These are phyloP conservation scores for Guaruba guarouba DNA, from an alignment of 2,113 vertebrate species.

Conservation along the genomic window DNA sequence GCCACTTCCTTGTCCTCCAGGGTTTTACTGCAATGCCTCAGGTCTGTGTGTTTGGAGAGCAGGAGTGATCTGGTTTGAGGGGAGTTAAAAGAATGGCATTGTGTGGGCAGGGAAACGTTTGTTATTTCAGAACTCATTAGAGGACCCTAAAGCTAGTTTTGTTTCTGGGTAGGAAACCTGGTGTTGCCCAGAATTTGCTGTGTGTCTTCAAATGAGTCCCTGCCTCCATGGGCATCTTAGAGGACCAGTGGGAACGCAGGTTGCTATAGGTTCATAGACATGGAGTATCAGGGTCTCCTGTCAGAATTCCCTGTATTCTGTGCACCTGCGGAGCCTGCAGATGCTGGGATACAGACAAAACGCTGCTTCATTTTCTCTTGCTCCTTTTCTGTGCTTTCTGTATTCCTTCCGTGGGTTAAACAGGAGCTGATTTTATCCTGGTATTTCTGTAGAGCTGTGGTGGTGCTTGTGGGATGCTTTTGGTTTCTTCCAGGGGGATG, in stretches of 20 bases:
- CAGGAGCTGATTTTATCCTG: not conserved
- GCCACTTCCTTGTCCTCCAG: conserved; percentile 80
- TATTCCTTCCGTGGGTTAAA: not conserved
- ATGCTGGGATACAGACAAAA: not conserved
- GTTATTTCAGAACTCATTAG: not conserved
- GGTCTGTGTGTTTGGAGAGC: conserved; percentile 61
- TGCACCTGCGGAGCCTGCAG: not conserved
- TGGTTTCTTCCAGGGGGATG: not conserved
- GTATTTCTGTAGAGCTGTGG: rapidly evolving
- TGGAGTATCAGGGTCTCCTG: not conserved
- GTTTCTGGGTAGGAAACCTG: not conserved
- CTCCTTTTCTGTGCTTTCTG: not conserved
- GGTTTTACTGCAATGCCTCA: conserved; percentile 84
- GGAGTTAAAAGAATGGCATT: not conserved
- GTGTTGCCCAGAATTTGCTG: not conserved
- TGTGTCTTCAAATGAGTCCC: not conserved
- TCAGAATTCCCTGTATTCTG: not conserved
- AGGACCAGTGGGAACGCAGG: not conserved
- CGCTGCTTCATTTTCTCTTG: not conserved
- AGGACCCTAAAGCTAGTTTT: not conserved
- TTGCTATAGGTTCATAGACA: not conserved
- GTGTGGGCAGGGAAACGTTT: not conserved
- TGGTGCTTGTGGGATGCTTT: not conserved
- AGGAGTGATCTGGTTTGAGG: not conserved
- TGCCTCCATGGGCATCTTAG: not conserved